These are phyloP conservation scores for Copidosoma aretas DNA, from an alignment of 2,888 invertebrate genomes.

Conservation along the genomic window DNA sequence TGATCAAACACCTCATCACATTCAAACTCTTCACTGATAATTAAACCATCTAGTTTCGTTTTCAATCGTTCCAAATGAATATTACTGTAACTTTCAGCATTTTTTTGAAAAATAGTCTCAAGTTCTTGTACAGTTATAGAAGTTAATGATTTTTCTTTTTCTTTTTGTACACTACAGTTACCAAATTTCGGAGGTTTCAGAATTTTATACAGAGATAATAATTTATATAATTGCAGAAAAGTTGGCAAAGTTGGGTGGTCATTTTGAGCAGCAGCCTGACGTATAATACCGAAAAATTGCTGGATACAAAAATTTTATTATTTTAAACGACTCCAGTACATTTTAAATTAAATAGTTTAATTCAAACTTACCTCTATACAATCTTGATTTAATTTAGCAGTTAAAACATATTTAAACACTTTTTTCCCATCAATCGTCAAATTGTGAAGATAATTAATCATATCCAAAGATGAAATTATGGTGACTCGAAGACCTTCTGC, in stretches of 20 bases:
- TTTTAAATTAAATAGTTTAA: not conserved
- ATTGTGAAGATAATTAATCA: not conserved
- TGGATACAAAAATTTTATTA: not conserved
- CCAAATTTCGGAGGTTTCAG: constrained; percentile 2
- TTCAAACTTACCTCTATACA: not conserved
- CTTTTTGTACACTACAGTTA: not conserved
- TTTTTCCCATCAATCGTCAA: not conserved
- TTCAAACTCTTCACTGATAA: not conserved
- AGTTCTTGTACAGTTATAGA: not conserved
- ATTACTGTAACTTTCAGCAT: not conserved
- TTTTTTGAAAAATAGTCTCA: not conserved
- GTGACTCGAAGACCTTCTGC: constrained; percentile 5
- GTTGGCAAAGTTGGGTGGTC: constrained; percentile 6
- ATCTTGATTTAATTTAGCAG: constrained; percentile 1
- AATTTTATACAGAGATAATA: not conserved
- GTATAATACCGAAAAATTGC: constrained; percentile 8
- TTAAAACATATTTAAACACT: constrained; percentile 2
- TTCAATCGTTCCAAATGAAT: not conserved
- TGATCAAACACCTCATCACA: too few species aligned
- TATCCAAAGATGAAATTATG: not conserved
- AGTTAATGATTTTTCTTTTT: not conserved
- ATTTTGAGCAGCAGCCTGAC: not conserved
- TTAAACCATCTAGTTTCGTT: not conserved
- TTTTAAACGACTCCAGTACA: not conserved
- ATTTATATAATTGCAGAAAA: not conserved